Base-by-base conservation (phyloP, 2,797 vertebrate species). In the Pangasius djambal region DNA sequence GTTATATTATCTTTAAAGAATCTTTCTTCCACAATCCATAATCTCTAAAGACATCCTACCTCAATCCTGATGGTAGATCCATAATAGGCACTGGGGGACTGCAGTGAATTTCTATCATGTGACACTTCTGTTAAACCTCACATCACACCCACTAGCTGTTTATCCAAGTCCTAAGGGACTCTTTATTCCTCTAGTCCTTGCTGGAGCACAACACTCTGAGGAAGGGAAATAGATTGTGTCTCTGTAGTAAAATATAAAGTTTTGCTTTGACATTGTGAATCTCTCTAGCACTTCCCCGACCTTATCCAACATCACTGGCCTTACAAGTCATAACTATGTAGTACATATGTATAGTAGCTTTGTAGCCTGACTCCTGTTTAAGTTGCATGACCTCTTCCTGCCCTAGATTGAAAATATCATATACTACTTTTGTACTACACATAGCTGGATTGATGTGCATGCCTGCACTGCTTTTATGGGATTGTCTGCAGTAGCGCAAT, bases 401-500 rank as follows among this genome's bases (percentile, higher is more conserved):
- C 65, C 37, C 40, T 86, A 13, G 52, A 75, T 75, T 86, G 37
- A 89, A 89, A 63, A 83, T 61, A 55, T 67, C 44, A 59, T 57
- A n/a, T 25, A 28, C 12, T 63, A 16, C 12, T 44, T 61, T 63
- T 44, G 9, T 37, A 40, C 10, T n/a, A 28, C 5, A 61, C 50
- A 55, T 34, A 75, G 10, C 22, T 50, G 40, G 25, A 20, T 55
- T 52, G 28, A 55, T 78, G n/a, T 18, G 16, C 6, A 6, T 48
- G 37, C 61, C 40, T 75, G 50, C 40, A 77, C 31, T 65, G 40
- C 61, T 77, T 83, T 88, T 77, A 50, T 85, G 52, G 77, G 57
- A 59, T 48, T 69, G 83, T 61, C 34, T 86, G 88, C 83, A 86
- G 55, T 88, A 44, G 40, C 63, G 52, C 13, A 63, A 34, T 85